These are phyloP conservation scores for Nomia melanderi DNA, from an alignment of 1,140 invertebrate species.

Conservation along the genomic window DNA sequence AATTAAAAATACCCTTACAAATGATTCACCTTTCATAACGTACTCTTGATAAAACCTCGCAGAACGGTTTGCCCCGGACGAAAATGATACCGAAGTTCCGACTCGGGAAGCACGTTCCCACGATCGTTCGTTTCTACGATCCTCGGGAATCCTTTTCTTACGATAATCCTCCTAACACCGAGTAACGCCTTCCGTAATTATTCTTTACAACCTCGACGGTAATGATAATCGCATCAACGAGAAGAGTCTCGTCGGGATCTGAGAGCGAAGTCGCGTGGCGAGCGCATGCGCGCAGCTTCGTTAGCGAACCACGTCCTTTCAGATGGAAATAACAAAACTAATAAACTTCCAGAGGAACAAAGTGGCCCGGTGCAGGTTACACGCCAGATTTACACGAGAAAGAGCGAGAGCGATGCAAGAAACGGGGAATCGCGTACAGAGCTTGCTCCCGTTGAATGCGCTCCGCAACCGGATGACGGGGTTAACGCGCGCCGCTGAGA, in stretches of 20 bases:
- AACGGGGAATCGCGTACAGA: slow-evolving; percentile 26
- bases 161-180: slow-evolving; percentile 1
- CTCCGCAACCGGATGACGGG: slow-evolving; percentile 19
- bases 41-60: too few species aligned
- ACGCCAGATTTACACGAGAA: slow-evolving; percentile 25
- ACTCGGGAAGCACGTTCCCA: too few species aligned
- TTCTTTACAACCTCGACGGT: slow-evolving; percentile 27
- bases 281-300: slow-evolving; percentile 26
- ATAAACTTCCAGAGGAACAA: slow-evolving; percentile 29
- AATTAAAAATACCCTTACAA: too few species aligned
- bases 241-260: too few species aligned
- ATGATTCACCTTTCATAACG: too few species aligned
- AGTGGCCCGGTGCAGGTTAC: slow-evolving; percentile 17
- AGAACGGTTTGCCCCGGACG: too few species aligned
- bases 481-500: slow-evolving; percentile 23
- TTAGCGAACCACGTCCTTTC: slow-evolving; percentile 30
- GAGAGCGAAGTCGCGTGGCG: not conserved
- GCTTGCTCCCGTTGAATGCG: slow-evolving; percentile 28
- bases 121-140: not conserved
- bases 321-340: slow-evolving; percentile 46
- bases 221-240: slow-evolving; percentile 11
- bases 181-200: slow-evolving; percentile 6
- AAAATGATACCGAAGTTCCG: too few species aligned
- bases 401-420: too few species aligned
- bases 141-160: not conserved